phyloP scores from a whole-genome alignment of 2,113 vertebrate species.

The Cranoglanis bouderius region DNA sequence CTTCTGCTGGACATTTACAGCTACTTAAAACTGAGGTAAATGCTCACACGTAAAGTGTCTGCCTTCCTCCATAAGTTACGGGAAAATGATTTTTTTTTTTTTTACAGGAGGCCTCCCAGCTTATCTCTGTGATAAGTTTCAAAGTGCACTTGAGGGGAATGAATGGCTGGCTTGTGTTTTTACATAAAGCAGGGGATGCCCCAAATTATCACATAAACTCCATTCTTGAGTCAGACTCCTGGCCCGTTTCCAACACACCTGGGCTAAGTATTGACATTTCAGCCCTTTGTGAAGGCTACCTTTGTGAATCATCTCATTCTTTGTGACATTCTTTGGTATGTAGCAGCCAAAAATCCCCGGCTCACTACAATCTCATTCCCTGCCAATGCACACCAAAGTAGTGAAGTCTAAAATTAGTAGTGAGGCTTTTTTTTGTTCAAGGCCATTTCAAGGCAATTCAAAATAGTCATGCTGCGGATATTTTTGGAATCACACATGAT shows the following conservation, averaged over 20 bases:
- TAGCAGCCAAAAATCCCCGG: slow-evolving; percentile 23
- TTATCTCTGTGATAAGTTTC: slow-evolving; percentile 9
- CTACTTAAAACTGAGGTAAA: slow-evolving; percentile 9
- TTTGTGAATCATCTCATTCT: slow-evolving; percentile 61
- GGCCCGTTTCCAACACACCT: slow-evolving; percentile 68
- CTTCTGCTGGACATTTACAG: neutral
- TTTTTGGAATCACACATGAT: slow-evolving; percentile 29
- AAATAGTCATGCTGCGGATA: slow-evolving; percentile 15
- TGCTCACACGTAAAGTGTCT: slow-evolving; percentile 10
- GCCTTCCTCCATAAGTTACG: neutral
- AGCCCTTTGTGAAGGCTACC: slow-evolving; percentile 59
- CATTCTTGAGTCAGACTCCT: slow-evolving; percentile 47
- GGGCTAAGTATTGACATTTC: slow-evolving; percentile 45
- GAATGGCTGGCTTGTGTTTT: slow-evolving; percentile 5
- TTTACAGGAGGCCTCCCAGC: neutral
- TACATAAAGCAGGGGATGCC: slow-evolving; percentile 41
- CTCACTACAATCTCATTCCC: neutral
- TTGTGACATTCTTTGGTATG: slow-evolving; percentile 62
- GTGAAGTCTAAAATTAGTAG: slow-evolving; percentile 18
- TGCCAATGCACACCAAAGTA: slow-evolving; percentile 1
- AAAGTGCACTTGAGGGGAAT: slow-evolving; percentile 29
- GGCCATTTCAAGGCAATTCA: neutral
- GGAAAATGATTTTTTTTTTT: neutral
- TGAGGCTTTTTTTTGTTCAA: neutral
- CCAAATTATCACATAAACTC: neutral